phyloP scores from a whole-genome alignment of 1,140 invertebrate species.

The Holcopasites calliopsidis region DNA sequence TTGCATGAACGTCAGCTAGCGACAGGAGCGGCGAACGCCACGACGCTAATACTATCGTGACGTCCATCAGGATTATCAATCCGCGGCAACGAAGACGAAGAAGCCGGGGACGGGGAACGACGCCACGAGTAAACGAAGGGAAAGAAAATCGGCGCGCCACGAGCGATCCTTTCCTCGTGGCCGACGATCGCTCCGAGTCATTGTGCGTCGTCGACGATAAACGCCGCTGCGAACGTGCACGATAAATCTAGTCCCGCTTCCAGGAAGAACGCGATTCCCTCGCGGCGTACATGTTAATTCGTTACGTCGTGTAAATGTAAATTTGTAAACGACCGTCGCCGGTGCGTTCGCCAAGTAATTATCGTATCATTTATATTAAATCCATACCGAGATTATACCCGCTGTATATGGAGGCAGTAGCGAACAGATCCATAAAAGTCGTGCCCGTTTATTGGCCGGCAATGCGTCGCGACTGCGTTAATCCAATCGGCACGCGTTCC shows the following conservation, averaged over 20 bases:
- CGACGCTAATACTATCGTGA: slow-evolving; percentile 73
- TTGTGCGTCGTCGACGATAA: slow-evolving; percentile 35
- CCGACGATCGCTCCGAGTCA: slow-evolving; percentile 16
- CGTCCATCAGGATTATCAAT: slow-evolving; percentile 73
- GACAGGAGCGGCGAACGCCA: slow-evolving; percentile 58
- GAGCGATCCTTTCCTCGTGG: slow-evolving; percentile 11
- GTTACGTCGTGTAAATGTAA: slow-evolving; percentile 14
- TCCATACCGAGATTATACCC: neutral
- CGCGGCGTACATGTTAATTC: slow-evolving; percentile 37
- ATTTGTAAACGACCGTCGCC: neutral
- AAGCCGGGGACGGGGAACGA: slow-evolving; percentile 12
- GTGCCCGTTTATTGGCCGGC: neutral
- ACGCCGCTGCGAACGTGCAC: slow-evolving; percentile 18
- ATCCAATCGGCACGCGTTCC: neutral
- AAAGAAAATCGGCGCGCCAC: slow-evolving; percentile 33
- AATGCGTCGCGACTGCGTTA: neutral
- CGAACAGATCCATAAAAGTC: neutral
- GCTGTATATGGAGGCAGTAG: neutral
- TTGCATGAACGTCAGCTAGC: slow-evolving; percentile 52
- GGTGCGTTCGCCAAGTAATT: no score
- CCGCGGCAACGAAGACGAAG: slow-evolving; percentile 56
- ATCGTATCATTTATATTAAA: no score
- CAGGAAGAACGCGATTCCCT: neutral
- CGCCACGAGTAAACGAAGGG: neutral
- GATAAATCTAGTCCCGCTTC: slow-evolving; percentile 27